Evolutionary conservation across 2,888 invertebrate species (phyloP).

Genomic region (Nesidiocoris tenuis): DNA sequence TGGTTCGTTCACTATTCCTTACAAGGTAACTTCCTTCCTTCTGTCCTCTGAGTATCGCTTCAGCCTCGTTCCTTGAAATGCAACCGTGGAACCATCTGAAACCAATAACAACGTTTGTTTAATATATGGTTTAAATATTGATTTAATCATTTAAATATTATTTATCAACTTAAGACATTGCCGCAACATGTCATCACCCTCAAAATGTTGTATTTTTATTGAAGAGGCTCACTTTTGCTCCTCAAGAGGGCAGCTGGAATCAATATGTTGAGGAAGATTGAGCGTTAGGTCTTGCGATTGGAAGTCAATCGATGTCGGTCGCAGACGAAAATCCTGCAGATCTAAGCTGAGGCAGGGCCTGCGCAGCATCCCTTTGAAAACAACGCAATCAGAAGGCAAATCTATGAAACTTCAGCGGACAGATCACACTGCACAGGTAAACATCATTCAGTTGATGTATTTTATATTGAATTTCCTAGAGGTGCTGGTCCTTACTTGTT

Average conservation of each 20-base stretch:
- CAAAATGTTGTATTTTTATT: no score
- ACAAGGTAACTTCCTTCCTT: slow-evolving; percentile 92
- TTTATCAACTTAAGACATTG: no score
- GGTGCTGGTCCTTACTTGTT: slow-evolving; percentile 23
- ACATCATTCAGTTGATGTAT: no score
- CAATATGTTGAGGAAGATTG: slow-evolving; percentile 25
- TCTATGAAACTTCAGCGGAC: neutral
- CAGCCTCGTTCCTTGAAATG: slow-evolving; percentile 87
- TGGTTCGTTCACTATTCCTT: slow-evolving; percentile 88
- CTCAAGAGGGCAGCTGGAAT: slow-evolving; percentile 26
- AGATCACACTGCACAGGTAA: no score
- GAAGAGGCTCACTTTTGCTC: slow-evolving; percentile 31
- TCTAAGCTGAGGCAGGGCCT: slow-evolving; percentile 32
- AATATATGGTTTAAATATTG: no score
- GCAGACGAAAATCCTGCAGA: slow-evolving; percentile 20
- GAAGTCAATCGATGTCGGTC: slow-evolving; percentile 28
- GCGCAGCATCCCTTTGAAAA: slow-evolving; percentile 15
- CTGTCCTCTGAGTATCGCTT: slow-evolving; percentile 77
- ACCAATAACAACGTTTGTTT: neutral
- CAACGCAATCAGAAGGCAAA: neutral
- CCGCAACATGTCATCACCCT: no score
- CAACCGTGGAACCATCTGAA: slow-evolving; percentile 92
- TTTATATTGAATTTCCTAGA: neutral
- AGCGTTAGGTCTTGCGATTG: slow-evolving; percentile 25
- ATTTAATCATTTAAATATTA: no score